These are phyloP conservation scores for Trichopoda pennipes DNA, from an alignment of 2,888 invertebrate genomes.

Conservation along the genomic window DNA sequence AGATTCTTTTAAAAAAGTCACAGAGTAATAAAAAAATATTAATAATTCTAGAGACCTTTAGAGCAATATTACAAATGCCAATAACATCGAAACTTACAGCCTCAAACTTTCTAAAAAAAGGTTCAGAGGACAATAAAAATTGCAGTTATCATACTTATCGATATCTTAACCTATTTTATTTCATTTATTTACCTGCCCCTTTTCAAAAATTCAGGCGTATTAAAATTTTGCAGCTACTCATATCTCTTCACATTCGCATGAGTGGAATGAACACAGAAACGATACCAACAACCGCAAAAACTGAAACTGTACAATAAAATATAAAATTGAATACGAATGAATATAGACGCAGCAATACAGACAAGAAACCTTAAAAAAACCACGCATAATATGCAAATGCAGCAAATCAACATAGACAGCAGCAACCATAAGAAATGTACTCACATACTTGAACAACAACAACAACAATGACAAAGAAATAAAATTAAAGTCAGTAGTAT, in stretches of 20 bases:
- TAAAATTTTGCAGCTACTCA: not conserved
- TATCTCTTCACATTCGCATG: slow-evolving; percentile 10
- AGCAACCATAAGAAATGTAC: slow-evolving; percentile 9
- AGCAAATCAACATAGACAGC: slow-evolving; percentile 40
- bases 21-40: no score
- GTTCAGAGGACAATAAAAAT: no score
- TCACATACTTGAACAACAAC: slow-evolving; percentile 1
- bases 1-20: no score
- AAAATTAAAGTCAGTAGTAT: slow-evolving; percentile 56
- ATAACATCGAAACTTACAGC: no score
- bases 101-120: no score
- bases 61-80: no score
- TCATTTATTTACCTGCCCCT: not conserved
- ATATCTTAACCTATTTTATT: no score
- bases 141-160: no score
- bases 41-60: not conserved
- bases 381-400: slow-evolving; percentile 66
- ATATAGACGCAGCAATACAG: slow-evolving; percentile 32
- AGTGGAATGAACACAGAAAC: slow-evolving; percentile 37
- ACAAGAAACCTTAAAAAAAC: slow-evolving; percentile 43
- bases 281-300: slow-evolving; percentile 49
- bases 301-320: slow-evolving; percentile 58
- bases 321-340: slow-evolving; percentile 57
- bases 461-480: slow-evolving; percentile 14
- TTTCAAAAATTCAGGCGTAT: not conserved